Conservation (phyloP, 2,888 invertebrate species). For the Eubasilissa splendida region DNA sequence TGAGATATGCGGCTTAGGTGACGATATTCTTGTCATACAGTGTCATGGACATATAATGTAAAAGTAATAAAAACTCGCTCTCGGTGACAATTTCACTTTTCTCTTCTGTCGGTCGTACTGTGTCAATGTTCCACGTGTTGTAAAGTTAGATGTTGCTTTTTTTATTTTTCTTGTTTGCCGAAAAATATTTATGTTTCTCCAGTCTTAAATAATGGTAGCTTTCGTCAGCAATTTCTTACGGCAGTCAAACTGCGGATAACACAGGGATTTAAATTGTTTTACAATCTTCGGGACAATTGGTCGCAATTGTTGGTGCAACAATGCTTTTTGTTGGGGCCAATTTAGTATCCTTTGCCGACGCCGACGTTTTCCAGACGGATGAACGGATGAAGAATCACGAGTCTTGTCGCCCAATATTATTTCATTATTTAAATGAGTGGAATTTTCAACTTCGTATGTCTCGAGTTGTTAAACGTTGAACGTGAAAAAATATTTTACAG, state of each 20-base stretch:
- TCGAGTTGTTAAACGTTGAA: too few species aligned
- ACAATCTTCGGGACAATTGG: conserved; percentile 43
- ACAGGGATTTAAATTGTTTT: conserved; percentile 46
- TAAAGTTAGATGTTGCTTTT: conserved; percentile 4
- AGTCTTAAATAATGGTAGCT: conserved; percentile 47
- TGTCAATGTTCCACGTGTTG: conserved; percentile 9
- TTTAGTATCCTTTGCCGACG: conserved; percentile 29
- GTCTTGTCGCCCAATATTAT: conserved; percentile 15
- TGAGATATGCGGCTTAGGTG: too few species aligned
- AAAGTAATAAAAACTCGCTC: not conserved
- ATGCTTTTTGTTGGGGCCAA: conserved; percentile 36
- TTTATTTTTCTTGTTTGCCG: conserved; percentile 27
- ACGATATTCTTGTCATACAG: too few species aligned
- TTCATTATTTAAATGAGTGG: too few species aligned
- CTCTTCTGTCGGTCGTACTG: conserved; percentile 13
- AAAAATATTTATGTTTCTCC: conserved; percentile 41
- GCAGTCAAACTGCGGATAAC: conserved; percentile 53
- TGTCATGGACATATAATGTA: not conserved
- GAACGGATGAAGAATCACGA: not conserved
- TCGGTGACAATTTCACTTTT: conserved; percentile 9
- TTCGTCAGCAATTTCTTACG: conserved; percentile 53
- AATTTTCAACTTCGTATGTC: too few species aligned
- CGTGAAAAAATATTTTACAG: too few species aligned
- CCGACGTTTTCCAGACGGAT: conserved; percentile 27
- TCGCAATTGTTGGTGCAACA: conserved; percentile 39